These are phyloP conservation scores for Seriola quinqueradiata DNA, from an alignment of 2,113 vertebrate species.

Conservation along the genomic window DNA sequence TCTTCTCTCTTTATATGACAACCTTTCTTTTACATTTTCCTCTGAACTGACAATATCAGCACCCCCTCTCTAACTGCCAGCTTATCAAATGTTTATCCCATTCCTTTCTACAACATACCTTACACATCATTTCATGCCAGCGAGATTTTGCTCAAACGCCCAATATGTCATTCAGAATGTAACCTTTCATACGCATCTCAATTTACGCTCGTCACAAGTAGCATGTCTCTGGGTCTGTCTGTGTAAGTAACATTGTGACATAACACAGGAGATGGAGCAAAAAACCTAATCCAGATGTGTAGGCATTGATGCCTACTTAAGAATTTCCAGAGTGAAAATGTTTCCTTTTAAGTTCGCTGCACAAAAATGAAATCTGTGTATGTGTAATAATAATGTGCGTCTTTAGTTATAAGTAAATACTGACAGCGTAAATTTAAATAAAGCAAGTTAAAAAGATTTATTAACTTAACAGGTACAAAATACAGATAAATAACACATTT, in stretches of 20 bases:
- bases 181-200: neutral
- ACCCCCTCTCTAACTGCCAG: neutral
- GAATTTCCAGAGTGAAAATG: neutral
- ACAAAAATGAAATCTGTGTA: neutral
- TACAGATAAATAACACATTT: slow-evolving; percentile 61
- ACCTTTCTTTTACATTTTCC: neutral
- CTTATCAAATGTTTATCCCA: slow-evolving; percentile 15
- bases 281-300: neutral
- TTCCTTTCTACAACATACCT: neutral
- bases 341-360: neutral
- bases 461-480: slow-evolving; percentile 67
- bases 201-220: slow-evolving; percentile 43
- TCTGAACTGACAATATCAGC: neutral
- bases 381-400: neutral
- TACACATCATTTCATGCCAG: neutral
- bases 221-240: slow-evolving; percentile 10
- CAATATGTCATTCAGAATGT: neutral
- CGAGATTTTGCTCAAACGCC: neutral
- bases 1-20: slow-evolving; percentile 17
- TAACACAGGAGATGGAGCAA: slow-evolving; percentile 28
- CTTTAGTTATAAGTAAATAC: neutral
- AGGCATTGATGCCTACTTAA: neutral
- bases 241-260: slow-evolving; percentile 30
- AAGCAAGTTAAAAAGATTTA: slow-evolving; percentile 68
- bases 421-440: slow-evolving; percentile 28